Percentiles rank a stretch among this genome's conserved stretches.
Conservation (phyloP, 2,113 vertebrate species). For the Mirounga angustirostris region DNA sequence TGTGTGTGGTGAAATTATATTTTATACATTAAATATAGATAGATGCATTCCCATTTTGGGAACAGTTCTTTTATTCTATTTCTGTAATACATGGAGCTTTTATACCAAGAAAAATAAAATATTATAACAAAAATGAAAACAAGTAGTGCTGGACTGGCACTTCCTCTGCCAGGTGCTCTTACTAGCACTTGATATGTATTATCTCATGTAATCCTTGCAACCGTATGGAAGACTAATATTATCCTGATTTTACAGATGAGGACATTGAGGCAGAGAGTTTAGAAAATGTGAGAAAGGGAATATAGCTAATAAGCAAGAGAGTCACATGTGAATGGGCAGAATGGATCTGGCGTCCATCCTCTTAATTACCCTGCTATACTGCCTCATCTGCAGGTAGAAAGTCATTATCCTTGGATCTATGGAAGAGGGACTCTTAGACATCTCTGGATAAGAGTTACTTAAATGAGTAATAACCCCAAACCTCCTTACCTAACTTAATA, state of each 20-base stretch:
- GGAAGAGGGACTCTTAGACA: neutral
- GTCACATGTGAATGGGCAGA: neutral
- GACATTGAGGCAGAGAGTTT: neutral
- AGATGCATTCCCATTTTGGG: neutral
- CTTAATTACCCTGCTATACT: neutral
- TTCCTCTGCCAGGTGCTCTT: neutral
- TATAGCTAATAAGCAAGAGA: neutral
- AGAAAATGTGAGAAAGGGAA: neutral
- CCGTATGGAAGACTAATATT: neutral
- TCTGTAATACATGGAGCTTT: neutral
- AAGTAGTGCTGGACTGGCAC: neutral
- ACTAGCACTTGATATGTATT: neutral
- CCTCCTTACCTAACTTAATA: neutral
- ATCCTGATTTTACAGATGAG: neutral
- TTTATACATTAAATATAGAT: conserved; percentile 6
- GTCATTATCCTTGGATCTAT: neutral
- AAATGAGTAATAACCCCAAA: conserved; percentile 1
- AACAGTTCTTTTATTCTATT: conserved; percentile 28
- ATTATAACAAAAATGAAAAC: neutral
- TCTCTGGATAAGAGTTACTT: neutral
- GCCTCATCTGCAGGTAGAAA: neutral
- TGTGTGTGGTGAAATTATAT: neutral
- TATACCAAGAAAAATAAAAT: conserved; percentile 26
- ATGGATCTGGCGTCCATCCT: neutral
- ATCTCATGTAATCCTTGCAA: neutral